phyloP scores from a whole-genome alignment of 53 echinoderm and acorn worm species.

The Glandiceps talaboti region DNA sequence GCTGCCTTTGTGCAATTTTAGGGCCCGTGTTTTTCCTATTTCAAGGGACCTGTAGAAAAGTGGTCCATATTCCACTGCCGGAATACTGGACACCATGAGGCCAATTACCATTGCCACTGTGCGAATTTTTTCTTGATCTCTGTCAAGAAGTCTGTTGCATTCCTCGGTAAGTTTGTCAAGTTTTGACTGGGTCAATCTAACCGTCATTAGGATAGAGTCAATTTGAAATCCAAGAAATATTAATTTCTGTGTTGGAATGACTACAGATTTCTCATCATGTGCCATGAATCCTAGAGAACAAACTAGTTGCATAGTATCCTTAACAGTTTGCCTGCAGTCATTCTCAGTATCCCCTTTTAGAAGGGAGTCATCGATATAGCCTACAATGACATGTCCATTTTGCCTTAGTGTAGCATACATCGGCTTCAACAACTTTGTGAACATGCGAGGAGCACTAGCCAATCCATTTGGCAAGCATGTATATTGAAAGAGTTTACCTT shows the following conservation, averaged over 20 bases:
- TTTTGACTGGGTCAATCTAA: conserved; percentile 19
- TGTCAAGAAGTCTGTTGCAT: conserved; percentile 1
- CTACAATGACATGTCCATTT: background rate
- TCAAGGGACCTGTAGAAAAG: conserved; percentile 35
- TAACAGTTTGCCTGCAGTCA: conserved; percentile 11
- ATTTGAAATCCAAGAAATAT: conserved; percentile 37
- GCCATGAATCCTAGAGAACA: conserved; percentile 11
- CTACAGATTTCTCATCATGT: conserved; percentile 35
- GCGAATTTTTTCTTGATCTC: conserved; percentile 13
- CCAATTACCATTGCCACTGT: conserved; percentile 19
- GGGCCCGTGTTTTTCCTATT: too few relatives aligned
- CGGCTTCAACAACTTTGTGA: background rate
- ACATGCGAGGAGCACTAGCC: conserved; percentile 1
- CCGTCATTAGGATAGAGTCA: conserved; percentile 20
- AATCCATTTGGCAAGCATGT: background rate
- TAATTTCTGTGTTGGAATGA: conserved; percentile 27
- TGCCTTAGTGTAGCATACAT: conserved; percentile 5
- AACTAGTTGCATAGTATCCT: background rate
- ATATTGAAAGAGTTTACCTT: background rate
- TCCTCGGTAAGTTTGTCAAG: conserved; percentile 10
- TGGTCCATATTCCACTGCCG: conserved; percentile 44
- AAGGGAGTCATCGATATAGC: conserved; percentile 1
- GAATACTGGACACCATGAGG: conserved; percentile 30
- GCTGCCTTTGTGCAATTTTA: too few relatives aligned
- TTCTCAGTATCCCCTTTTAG: background rate